Evolutionary conservation across 2,888 invertebrate genomes (phyloP).

Genomic region (Cheilosia vulpina): DNA sequence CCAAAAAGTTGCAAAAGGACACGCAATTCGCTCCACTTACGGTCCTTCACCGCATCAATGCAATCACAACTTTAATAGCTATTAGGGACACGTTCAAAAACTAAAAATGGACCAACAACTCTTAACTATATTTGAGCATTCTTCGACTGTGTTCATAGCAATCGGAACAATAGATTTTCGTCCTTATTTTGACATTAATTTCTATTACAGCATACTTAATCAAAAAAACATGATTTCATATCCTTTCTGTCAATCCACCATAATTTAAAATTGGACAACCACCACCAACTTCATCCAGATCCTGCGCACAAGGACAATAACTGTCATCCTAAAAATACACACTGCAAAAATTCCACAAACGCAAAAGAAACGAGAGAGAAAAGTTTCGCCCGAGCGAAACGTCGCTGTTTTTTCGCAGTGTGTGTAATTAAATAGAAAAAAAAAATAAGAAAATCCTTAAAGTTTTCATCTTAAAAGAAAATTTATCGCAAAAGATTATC

Average conservation of each 20-base stretch:
- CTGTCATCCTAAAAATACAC: slow-evolving; percentile 74
- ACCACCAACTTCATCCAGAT: slow-evolving; percentile 59
- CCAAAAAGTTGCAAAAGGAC: background rate
- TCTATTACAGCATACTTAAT: background rate
- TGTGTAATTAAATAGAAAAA: slow-evolving; percentile 56
- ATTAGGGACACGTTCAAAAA: background rate
- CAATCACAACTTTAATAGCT: background rate
- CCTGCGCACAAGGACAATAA: slow-evolving; percentile 59
- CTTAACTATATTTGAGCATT: background rate
- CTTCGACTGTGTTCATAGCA: no score
- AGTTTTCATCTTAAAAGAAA: slow-evolving; percentile 38
- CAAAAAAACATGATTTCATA: background rate
- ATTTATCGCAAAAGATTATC: slow-evolving; percentile 10
- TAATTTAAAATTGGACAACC: slow-evolving; percentile 10
- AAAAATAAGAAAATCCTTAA: slow-evolving; percentile 24
- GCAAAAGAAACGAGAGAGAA: slow-evolving; percentile 72
- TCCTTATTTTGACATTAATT: background rate
- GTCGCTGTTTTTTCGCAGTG: slow-evolving; percentile 74
- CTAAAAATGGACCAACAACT: background rate
- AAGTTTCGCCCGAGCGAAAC: slow-evolving; percentile 76
- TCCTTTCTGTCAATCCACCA: slow-evolving; percentile 50
- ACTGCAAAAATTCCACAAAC: slow-evolving; percentile 67
- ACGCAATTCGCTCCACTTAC: no score
- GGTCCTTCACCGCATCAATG: background rate
- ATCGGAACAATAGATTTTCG: background rate